Evolutionary conservation across 2,797 vertebrate genomes (phyloP).

Genomic region (Limnodromus scolopaceus): DNA sequence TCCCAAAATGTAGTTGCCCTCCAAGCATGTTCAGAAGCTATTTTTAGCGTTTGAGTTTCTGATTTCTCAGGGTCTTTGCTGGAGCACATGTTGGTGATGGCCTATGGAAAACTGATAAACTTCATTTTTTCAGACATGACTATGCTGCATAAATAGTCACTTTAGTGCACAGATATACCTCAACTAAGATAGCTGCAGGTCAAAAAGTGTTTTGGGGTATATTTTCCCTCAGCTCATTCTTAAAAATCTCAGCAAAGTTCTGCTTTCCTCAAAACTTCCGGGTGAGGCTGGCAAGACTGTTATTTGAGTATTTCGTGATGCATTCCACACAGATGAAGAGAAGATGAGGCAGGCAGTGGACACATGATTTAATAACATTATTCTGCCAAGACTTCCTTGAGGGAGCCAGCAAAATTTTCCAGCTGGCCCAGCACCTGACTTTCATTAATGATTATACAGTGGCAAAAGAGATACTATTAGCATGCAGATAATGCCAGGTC

Average conservation of each 20-base stretch:
- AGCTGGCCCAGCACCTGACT: neutral
- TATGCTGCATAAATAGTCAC: neutral
- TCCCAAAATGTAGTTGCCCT: neutral
- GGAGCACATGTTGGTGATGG: rapidly evolving
- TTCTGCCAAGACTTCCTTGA: neutral
- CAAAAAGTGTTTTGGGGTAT: neutral
- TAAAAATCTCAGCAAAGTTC: neutral
- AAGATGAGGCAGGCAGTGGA: neutral
- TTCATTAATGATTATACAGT: neutral
- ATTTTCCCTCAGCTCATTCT: neutral
- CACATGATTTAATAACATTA: neutral
- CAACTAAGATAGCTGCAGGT: neutral
- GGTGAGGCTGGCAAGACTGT: neutral
- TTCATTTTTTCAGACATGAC: neutral
- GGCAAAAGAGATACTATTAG: neutral
- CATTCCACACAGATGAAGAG: neutral
- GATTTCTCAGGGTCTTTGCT: neutral
- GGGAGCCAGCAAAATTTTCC: neutral
- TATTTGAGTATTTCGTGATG: neutral
- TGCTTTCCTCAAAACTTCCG: neutral
- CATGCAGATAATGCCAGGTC: neutral
- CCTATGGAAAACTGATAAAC: neutral
- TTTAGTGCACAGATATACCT: neutral
- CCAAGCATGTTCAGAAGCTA: neutral
- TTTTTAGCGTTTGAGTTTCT: neutral